A percentile compares a stretch with the other conserved stretches of the same genome.
phyloP scores from a whole-genome alignment of 2,113 vertebrate genomes.

The Laticauda laticaudata region DNA sequence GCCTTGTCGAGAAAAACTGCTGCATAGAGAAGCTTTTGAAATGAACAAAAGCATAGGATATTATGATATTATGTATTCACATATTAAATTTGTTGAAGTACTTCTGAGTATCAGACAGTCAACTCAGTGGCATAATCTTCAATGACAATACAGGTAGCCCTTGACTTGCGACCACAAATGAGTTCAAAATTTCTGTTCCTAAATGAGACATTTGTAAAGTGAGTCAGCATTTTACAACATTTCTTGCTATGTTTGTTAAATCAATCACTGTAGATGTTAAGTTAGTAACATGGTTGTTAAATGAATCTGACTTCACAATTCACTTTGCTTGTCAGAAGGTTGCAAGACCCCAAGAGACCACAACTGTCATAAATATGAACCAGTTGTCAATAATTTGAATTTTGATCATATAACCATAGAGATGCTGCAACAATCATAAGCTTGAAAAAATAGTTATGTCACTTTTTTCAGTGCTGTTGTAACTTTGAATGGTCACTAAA shows the following conservation, averaged over 20 bases:
- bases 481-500: no score
- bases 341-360: neutral
- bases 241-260: neutral
- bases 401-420: neutral
- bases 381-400: neutral
- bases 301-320: neutral
- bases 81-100: no score
- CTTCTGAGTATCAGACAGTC: neutral
- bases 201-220: neutral
- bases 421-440: neutral
- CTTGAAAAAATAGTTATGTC: no score
- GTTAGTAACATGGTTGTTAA: neutral
- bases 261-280: neutral
- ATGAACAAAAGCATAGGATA: neutral
- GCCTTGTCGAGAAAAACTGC: neutral
- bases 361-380: neutral
- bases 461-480: no score
- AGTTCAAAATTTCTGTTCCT: no score
- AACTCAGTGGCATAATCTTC: neutral
- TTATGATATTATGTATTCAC: neutral
- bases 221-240: neutral
- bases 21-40: neutral
- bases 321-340: neutral
- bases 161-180: neutral
- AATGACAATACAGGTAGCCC: neutral